Evolutionary conservation across 2,113 vertebrate species (phyloP), one percentile per base, ranked within the genome.

Genomic region (Hirundichthys speculiger): DNA sequence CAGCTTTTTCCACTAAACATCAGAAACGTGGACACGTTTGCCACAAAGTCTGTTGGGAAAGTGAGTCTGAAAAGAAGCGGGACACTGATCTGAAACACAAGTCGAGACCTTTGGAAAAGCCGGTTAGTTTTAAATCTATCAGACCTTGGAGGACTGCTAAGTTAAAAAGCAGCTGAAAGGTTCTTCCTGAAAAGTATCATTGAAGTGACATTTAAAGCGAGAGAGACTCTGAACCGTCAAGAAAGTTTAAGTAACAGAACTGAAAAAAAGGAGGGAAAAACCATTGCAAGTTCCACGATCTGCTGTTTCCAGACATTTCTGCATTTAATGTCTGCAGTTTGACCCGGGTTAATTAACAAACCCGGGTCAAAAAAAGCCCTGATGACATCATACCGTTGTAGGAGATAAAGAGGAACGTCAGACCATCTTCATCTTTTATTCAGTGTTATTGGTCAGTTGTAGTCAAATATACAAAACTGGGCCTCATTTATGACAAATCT

Each of bases 11-110:
- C 16, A 27, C 21, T 24, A 43, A 18, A 49, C 53, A n/a, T 53
- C 43, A 61, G 34, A 19, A 54, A 13, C 61, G 52, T 47, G 40
- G 45, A 54, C 47, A 39, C 13, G 10, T 46, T 20, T 40, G 30
- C 16, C 49, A 13, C 1, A 21, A 41, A 15, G 34, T 34, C 30
- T 34, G 30, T 34, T 10, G 11, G 11, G 30, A 34, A 34, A 34
- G 30, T 34, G 6, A 34, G 9, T 19, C 14, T 15, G 14, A 34
- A 12, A n/a, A 53, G 19, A 13, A n/a, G 4, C 13, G 11, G 19
- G 8, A 13, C 2, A 21, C 3, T 41, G 18, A 41, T 22, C 13
- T 9, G 13, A 21, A 21, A 13, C 19, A 48, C 55, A 8, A 46
- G 27, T 20, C 13, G 55, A 27, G 27, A 10, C 24, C 19, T 55